A percentile compares a stretch with the other conserved stretches of the same genome.
phyloP scores from a whole-genome alignment of 2,797 vertebrate genomes.

The Meriones psammophilus region DNA sequence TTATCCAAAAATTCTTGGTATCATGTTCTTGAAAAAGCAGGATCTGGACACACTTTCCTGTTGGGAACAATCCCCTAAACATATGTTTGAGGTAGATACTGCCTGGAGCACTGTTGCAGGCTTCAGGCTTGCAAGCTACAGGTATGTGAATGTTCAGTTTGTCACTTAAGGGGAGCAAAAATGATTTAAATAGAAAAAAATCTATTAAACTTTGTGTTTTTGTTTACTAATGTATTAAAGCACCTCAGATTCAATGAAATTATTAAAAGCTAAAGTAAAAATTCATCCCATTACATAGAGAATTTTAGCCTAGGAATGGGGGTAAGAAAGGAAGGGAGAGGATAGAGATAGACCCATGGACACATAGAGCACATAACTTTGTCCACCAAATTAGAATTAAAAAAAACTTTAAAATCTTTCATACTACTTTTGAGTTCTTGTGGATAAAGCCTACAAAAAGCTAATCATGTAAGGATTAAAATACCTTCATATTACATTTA shows the following conservation, averaged over 20 bases:
- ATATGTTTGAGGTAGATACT: not conserved
- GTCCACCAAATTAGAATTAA: not conserved
- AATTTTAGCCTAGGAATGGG: not conserved
- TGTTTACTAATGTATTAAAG: not conserved
- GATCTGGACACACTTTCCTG: conserved; percentile 19
- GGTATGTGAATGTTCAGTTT: not conserved
- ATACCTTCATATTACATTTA: not conserved
- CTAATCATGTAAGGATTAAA: not conserved
- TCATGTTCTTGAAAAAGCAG: conserved; percentile 48
- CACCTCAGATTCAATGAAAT: conserved; percentile 28
- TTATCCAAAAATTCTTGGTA: not conserved
- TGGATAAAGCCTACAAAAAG: not conserved
- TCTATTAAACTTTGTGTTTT: not conserved
- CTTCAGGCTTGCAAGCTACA: not conserved
- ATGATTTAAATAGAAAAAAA: not conserved
- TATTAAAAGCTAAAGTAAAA: conserved; percentile 35
- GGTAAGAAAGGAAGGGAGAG: too few species aligned
- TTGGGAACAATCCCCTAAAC: conserved; percentile 3
- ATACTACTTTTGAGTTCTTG: not conserved
- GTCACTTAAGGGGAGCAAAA: not conserved
- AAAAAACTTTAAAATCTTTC: not conserved
- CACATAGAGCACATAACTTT: not conserved
- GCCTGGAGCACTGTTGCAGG: not conserved
- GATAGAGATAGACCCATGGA: too few species aligned
- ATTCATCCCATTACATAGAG: not conserved